Evolutionary conservation across 2,797 vertebrate species (phyloP).

Genomic region (Schizothorax lantsangensis): DNA sequence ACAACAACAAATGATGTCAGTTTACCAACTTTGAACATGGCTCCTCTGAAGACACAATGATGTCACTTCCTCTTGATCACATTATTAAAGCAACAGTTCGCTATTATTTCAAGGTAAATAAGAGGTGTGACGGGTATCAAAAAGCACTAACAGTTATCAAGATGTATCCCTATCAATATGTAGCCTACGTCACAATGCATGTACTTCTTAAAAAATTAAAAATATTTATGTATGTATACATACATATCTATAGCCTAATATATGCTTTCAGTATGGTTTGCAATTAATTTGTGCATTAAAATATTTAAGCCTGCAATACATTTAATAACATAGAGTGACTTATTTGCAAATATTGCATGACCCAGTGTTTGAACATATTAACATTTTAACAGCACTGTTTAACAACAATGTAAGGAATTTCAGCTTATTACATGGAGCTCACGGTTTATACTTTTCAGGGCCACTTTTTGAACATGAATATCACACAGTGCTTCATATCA

Average conservation of each 20-base stretch:
- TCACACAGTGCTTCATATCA: too few species aligned
- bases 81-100: neutral
- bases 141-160: neutral
- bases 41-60: neutral
- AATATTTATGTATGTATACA: too few species aligned
- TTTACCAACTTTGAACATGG: neutral
- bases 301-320: neutral
- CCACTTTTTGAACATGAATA: constrained; percentile 51
- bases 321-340: neutral
- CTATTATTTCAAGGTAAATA: neutral
- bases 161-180: neutral
- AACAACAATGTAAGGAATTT: neutral
- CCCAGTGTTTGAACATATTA: neutral
- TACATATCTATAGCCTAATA: too few species aligned
- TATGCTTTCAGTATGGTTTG: neutral
- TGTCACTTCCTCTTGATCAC: neutral
- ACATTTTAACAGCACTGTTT: neutral
- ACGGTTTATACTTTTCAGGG: neutral
- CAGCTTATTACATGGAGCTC: neutral
- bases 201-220: too few species aligned
- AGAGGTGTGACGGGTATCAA: neutral
- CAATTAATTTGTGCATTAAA: neutral
- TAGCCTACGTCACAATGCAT: too few species aligned
- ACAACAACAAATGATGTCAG: neutral
- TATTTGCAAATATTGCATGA: neutral